A percentile compares a stretch with the other conserved stretches of the same genome.
Conservation (phyloP, 2,888 invertebrate genomes). For the Leucoptera coffeella region DNA sequence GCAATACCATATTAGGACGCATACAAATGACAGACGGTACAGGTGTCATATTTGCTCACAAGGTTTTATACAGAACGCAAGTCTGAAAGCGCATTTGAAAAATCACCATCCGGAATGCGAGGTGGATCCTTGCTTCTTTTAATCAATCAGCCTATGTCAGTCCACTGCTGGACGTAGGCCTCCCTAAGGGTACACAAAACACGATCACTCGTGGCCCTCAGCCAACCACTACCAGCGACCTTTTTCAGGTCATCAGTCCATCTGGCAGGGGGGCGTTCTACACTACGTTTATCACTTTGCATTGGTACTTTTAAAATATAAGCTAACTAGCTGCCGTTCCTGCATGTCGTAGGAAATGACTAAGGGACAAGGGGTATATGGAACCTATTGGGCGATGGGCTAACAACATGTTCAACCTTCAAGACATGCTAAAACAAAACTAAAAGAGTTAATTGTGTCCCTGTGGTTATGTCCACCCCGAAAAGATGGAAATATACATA, state of each 20-base stretch:
- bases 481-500: no score
- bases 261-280: no score
- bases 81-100: constrained; percentile 54
- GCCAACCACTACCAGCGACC: neutral
- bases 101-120: constrained; percentile 47
- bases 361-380: no score
- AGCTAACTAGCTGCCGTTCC: no score
- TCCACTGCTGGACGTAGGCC: neutral
- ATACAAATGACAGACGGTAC: constrained; percentile 52
- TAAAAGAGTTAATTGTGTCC: no score
- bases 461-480: no score
- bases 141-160: constrained; percentile 2
- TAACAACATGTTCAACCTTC: no score
- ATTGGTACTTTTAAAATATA: no score
- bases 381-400: no score
- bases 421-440: no score
- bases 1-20: constrained; percentile 54
- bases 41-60: constrained; percentile 50
- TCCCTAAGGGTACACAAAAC: neutral
- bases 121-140: constrained; percentile 30
- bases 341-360: no score
- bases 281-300: no score
- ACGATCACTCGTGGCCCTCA: neutral
- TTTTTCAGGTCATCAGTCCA: neutral
- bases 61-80: constrained; percentile 54